Percentiles rank a stretch among this genome's conserved stretches.
phyloP scores from a whole-genome alignment of 2,888 invertebrate genomes.

The Luperina testacea region DNA sequence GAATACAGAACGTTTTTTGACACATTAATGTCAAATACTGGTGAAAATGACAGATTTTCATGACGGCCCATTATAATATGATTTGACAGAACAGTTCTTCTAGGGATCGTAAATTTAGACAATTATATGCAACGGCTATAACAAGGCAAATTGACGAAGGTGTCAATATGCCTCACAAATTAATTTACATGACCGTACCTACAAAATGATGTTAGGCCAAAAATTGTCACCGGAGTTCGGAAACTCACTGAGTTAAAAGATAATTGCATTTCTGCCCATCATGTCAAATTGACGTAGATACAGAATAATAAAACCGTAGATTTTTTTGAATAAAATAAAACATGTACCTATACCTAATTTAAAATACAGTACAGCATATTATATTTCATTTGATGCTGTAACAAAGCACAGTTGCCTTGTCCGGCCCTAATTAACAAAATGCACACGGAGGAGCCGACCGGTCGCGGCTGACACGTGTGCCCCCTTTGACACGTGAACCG shows the following conservation, averaged over 20 bases:
- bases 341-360: too few species aligned
- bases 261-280: not conserved
- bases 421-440: not conserved
- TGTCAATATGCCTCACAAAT: not conserved
- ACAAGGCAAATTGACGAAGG: not conserved
- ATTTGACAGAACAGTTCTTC: not conserved
- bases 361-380: not conserved
- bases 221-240: not conserved
- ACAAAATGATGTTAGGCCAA: not conserved
- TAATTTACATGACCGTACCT: not conserved
- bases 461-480: not conserved
- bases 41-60: too few species aligned
- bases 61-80: too few species aligned
- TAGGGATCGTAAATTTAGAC: too few species aligned
- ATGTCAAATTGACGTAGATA: not conserved
- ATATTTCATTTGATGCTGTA: not conserved
- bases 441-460: not conserved
- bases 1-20: not conserved
- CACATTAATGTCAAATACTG: not conserved
- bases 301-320: not conserved
- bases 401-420: not conserved
- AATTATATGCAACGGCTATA: not conserved
- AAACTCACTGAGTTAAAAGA: not conserved
- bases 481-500: conserved; percentile 39
- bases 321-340: not conserved